Evolutionary conservation across 2,797 vertebrate genomes (phyloP), one percentile per base, ranked within the genome.

Genomic region (Meda fulgida): DNA sequence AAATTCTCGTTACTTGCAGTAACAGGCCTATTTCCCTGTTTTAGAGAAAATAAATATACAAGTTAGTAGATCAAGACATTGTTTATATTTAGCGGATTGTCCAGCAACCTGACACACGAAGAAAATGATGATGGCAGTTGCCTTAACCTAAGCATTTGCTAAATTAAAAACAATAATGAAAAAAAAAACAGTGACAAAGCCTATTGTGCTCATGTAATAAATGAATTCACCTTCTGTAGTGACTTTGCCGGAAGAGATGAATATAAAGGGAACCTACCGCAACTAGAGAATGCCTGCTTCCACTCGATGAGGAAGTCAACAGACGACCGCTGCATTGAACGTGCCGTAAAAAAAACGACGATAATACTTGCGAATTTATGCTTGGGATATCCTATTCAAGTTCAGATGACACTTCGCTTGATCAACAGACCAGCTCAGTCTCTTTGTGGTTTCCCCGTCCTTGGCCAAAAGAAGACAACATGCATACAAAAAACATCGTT

Each of bases 1-100:
- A 95, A 94, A 95, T 94, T 85, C 93, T 90, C 90, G 91, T 89
- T 91, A 93, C 92, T 90, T 83, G 87, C 89, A 60, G 83, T 84
- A 71, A 60, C 53, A 90, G 92, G 89, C 91, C 85, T 92, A 91
- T 91, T 89, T 91, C 90, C 94, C 94, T 94, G 94, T 92, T 92
- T 92, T 91, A 80, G 78, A 78, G 83, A 80, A 90, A 85, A 92
- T 89, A 92, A 66, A 90, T 76, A 87, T 26, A 90, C 79, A 90
- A 86, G 80, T 88, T 73, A 89, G 79, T 73, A 89, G 79, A 71
- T 87, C 83, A 87, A 91, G 80, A 86, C 82, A 77, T 63, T 65
- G 63, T 36, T 79, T 63, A 80, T 63, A 78, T 70, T 76, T 29
- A 43, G 43, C 23, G 63, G 65, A 53, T 63, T 58, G 18, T 81